phyloP scores from a whole-genome alignment of 2,888 invertebrate species.

The Lepeophtheirus nordmannii region DNA sequence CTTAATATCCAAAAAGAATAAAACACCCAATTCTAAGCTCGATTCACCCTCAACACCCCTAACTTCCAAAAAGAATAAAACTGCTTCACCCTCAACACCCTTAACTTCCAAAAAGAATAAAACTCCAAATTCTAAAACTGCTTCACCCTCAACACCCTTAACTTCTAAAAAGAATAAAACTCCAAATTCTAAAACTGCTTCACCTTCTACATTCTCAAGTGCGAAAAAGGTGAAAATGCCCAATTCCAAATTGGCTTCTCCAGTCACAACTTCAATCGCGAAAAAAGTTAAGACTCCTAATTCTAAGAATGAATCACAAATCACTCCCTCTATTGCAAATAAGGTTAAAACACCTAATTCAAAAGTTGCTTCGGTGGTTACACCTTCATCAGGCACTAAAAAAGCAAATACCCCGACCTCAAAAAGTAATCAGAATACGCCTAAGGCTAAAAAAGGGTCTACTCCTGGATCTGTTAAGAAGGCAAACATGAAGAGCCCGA shows the following conservation, averaged over 20 bases:
- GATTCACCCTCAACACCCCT: background rate
- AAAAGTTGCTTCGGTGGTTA: background rate
- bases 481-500: too few species aligned
- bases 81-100: too few species aligned
- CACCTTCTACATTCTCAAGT: background rate
- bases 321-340: too few species aligned
- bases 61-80: background rate
- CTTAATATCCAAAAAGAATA: background rate
- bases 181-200: background rate
- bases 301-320: background rate
- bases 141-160: background rate
- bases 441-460: background rate
- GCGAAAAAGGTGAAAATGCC: background rate
- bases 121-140: too few species aligned
- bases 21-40: background rate
- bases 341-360: background rate
- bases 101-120: too few species aligned
- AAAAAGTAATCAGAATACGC: background rate
- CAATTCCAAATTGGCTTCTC: background rate
- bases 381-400: background rate
- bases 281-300: background rate
- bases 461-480: background rate
- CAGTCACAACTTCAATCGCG: background rate
- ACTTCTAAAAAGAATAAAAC: background rate
- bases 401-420: background rate